Conservation (phyloP, 2,797 vertebrate species). For the Pterois miles region DNA sequence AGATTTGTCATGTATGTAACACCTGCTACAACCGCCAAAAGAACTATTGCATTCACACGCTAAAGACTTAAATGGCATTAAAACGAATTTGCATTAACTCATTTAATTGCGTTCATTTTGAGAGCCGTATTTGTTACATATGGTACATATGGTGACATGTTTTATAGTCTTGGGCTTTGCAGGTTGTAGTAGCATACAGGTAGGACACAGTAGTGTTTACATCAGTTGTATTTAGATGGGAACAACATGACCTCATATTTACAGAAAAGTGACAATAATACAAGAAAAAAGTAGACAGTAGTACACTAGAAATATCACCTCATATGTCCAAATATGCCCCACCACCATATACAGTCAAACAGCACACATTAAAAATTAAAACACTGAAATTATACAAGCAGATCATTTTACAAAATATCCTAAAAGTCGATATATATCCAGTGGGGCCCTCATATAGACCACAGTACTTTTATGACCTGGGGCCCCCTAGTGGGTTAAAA, state of each 20-base stretch:
- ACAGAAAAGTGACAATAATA: neutral
- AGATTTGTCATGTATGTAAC: no score
- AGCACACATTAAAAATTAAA: no score
- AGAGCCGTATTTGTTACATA: no score
- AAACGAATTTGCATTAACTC: neutral
- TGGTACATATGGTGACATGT: neutral
- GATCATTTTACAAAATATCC: neutral
- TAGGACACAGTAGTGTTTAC: neutral
- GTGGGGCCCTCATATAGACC: neutral
- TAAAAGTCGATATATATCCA: neutral
- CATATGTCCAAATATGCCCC: neutral
- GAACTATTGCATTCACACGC: no score
- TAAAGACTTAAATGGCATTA: no score
- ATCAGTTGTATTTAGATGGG: neutral
- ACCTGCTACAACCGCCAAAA: no score
- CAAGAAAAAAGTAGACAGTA: neutral
- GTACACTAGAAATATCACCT: neutral
- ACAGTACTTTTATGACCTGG: neutral
- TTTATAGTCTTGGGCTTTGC: neutral
- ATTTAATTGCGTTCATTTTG: no score
- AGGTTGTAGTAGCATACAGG: neutral
- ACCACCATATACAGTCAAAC: neutral
- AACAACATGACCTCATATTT: neutral
- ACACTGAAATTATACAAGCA: neutral
- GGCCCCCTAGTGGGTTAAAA: slow-evolving; percentile 43